Evolutionary conservation across 2,888 invertebrate species (phyloP).

Genomic region (Pseudanteris insignis): DNA sequence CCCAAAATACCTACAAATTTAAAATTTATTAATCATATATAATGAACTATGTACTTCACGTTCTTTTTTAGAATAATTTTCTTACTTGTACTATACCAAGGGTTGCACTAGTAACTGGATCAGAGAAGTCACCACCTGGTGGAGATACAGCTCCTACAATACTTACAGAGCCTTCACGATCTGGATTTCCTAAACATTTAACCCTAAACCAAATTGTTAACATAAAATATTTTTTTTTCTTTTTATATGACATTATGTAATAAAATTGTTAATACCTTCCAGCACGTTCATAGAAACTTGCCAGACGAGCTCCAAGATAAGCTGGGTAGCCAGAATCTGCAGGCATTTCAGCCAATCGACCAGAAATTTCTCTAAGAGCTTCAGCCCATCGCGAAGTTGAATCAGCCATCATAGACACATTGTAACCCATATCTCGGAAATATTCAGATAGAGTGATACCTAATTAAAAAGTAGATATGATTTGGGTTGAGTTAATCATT

Average conservation of each 20-base stretch:
- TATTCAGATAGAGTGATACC: conserved; percentile 99
- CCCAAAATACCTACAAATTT: conserved; percentile 95
- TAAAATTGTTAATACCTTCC: conserved; percentile 70
- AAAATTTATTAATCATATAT: too few relatives aligned
- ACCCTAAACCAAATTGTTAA: conserved; percentile 74
- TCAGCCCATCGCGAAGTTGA: conserved; percentile 99
- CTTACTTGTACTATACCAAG: conserved; percentile 90
- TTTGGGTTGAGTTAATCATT: too few relatives aligned
- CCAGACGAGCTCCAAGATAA: conserved; percentile 96
- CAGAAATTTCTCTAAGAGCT: conserved; percentile 99
- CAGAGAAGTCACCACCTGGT: conserved; percentile 99
- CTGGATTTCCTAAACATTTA: conserved; percentile 96
- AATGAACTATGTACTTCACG: too few relatives aligned
- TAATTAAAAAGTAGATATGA: conserved; percentile 1
- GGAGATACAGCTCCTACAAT: conserved; percentile 99
- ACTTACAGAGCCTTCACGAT: conserved; percentile 97
- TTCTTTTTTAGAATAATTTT: too few relatives aligned
- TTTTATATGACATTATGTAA: too few relatives aligned
- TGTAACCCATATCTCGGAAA: conserved; percentile 99
- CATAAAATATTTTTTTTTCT: too few relatives aligned
- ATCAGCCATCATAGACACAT: conserved; percentile 99
- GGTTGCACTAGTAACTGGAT: conserved; percentile 99
- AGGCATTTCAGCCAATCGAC: conserved; percentile 99
- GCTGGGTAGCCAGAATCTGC: conserved; percentile 99
- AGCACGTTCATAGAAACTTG: conserved; percentile 99